A percentile compares a stretch with the other conserved stretches of the same genome.
These are phyloP conservation scores for Marcusenius ussheri DNA, from an alignment of 2,113 vertebrate genomes.

Conservation along the genomic window DNA sequence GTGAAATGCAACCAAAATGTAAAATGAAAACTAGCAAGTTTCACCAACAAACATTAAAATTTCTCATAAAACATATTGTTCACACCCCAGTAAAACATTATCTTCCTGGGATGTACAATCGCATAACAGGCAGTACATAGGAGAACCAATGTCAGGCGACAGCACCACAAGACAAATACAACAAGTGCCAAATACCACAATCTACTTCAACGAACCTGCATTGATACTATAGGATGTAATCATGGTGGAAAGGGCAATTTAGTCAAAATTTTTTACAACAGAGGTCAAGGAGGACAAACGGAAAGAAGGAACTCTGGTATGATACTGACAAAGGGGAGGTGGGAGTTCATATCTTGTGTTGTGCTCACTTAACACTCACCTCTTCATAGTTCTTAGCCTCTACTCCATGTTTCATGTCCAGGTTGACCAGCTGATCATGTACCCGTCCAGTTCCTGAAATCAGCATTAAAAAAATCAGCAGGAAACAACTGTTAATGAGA, in stretches of 20 bases:
- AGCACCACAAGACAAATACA: background rate
- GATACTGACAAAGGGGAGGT: no score
- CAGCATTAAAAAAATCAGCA: slow-evolving; percentile 48
- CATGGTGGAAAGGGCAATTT: background rate
- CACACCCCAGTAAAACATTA: background rate
- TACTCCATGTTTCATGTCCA: slow-evolving; percentile 98
- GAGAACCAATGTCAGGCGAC: background rate
- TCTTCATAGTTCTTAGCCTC: slow-evolving; percentile 99
- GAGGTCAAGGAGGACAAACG: background rate
- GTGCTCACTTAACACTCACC: slow-evolving; percentile 54
- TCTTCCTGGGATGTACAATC: background rate
- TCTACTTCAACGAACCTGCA: background rate
- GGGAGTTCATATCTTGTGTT: background rate
- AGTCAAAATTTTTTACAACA: background rate
- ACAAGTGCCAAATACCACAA: background rate
- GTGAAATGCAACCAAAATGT: background rate
- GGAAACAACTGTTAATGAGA: background rate
- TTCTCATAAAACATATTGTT: background rate
- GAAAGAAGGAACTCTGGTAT: background rate
- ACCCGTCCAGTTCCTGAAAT: slow-evolving; percentile 82
- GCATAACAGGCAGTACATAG: background rate
- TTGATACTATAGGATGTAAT: background rate
- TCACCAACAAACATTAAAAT: background rate
- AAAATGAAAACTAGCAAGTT: background rate
- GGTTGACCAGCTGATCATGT: slow-evolving; percentile 88